phyloP scores from a whole-genome alignment of 2,888 invertebrate genomes.

The Drosophila percnosoma region DNA sequence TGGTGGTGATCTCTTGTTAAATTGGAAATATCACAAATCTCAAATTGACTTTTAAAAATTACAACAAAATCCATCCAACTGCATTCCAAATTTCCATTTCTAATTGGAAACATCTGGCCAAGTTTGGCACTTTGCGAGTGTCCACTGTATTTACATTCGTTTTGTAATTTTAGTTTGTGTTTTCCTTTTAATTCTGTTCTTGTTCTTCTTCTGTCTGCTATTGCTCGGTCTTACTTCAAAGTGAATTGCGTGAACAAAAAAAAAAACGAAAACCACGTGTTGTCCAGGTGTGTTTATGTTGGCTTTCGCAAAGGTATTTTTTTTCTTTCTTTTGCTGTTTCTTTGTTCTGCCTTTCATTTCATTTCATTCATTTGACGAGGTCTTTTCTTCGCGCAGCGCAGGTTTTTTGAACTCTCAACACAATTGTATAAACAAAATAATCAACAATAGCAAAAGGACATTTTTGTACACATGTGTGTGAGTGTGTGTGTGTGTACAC shows the following conservation, averaged over 20 bases:
- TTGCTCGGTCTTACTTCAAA: constrained; percentile 64
- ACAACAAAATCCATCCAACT: not conserved
- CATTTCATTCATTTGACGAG: constrained; percentile 35
- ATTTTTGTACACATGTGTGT: constrained; percentile 10
- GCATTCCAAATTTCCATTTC: not conserved
- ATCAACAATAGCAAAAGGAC: constrained; percentile 25
- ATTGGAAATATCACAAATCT: not conserved
- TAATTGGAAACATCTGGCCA: not conserved
- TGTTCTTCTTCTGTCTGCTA: constrained; percentile 6
- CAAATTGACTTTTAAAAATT: not conserved
- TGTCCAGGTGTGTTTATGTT: constrained; percentile 76
- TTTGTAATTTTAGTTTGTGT: constrained; percentile 18
- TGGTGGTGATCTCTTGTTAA: not conserved
- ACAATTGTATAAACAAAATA: constrained; percentile 14
- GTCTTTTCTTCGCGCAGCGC: constrained; percentile 18
- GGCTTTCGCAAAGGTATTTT: constrained; percentile 38
- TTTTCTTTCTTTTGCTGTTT: constrained; percentile 7
- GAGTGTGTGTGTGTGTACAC: constrained; percentile 27
- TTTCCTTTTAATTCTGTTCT: constrained; percentile 5
- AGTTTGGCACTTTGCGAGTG: no score
- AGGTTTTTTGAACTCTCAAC: constrained; percentile 42
- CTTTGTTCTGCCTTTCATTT: constrained; percentile 3
- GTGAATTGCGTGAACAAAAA: constrained; percentile 46
- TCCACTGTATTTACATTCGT: constrained; percentile 18
- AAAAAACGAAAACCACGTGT: constrained; percentile 60